A percentile compares a stretch with the other conserved stretches of the same genome.
phyloP scores from a whole-genome alignment of 30 jellyfish, hydroid and myxozoan genomes.

The Haliclystus octoradiatus region DNA sequence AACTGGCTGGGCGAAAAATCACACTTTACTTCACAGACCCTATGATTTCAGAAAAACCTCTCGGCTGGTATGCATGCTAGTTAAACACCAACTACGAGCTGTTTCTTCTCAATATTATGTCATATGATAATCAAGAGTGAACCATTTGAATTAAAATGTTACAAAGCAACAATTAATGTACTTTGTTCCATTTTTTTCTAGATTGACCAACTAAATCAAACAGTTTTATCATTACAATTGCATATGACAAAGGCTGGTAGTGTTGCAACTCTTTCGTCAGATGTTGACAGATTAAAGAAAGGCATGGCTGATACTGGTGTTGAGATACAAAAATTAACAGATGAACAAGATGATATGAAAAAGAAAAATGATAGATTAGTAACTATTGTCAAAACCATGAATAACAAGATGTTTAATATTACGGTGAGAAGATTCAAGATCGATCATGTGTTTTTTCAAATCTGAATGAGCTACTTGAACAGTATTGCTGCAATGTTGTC shows the following conservation, averaged over 20 bases:
- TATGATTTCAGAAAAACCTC: no score
- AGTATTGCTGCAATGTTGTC: no score
- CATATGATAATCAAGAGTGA: no score
- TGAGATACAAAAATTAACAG: conserved; percentile 37
- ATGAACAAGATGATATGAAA: conserved; percentile 31
- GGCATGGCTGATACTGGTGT: conserved; percentile 78
- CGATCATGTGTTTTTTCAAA: no score
- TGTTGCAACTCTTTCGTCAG: conserved; percentile 9
- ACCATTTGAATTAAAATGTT: no score
- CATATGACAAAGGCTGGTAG: conserved; percentile 1
- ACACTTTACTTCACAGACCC: no score
- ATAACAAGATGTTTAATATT: conserved; percentile 9
- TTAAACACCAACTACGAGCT: conserved; percentile 9
- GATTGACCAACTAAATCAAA: conserved; percentile 26
- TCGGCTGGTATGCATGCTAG: not conserved
- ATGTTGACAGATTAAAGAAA: conserved; percentile 31
- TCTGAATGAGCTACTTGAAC: no score
- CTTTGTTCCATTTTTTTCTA: not conserved
- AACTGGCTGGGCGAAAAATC: no score
- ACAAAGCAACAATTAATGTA: no score
- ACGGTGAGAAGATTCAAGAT: no score
- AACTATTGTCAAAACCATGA: conserved; percentile 17
- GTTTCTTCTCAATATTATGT: no score
- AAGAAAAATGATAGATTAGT: conserved; percentile 10
- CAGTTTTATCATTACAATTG: conserved; percentile 12